Percentiles rank a stretch among this genome's conserved stretches.
Conservation (phyloP, 30 jellyfish, hydroid and myxozoan genomes). For the Turritopsis rubra region DNA sequence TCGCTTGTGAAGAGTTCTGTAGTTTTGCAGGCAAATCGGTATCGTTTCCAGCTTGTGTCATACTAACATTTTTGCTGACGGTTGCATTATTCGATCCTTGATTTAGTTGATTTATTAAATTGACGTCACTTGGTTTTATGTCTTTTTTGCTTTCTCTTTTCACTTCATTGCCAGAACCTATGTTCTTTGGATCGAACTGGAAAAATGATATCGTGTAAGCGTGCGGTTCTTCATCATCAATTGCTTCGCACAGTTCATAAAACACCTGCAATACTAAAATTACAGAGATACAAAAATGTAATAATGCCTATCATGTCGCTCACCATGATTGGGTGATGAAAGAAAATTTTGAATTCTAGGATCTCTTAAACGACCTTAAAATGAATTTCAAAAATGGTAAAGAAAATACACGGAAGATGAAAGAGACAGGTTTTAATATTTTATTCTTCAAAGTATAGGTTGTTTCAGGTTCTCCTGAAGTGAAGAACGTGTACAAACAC, state of each 20-base stretch:
- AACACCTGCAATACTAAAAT: neutral
- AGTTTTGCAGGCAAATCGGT: neutral
- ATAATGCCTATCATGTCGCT: too few species aligned
- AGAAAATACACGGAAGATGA: too few species aligned
- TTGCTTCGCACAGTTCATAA: neutral
- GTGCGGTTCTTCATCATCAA: constrained; percentile 34
- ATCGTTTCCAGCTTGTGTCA: neutral
- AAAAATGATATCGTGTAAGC: constrained; percentile 43
- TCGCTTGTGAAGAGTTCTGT: neutral
- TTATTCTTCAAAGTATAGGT: too few species aligned
- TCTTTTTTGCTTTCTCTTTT: constrained; percentile 32
- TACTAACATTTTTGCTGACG: neutral
- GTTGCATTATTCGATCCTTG: neutral
- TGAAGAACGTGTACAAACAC: too few species aligned
- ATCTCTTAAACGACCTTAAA: too few species aligned
- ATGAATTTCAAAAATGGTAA: too few species aligned
- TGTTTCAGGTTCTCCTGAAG: too few species aligned
- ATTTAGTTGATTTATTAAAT: neutral
- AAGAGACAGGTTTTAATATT: too few species aligned
- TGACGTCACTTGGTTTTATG: constrained; percentile 23
- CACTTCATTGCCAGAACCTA: constrained; percentile 12
- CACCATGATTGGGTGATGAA: too few species aligned
- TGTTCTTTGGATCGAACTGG: constrained; percentile 27
- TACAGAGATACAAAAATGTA: neutral
- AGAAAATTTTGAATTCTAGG: too few species aligned